A percentile compares a stretch with the other conserved stretches of the same genome.
Evolutionary conservation across 2,797 vertebrate genomes (phyloP).

Genomic region (Notamacropus eugenii): DNA sequence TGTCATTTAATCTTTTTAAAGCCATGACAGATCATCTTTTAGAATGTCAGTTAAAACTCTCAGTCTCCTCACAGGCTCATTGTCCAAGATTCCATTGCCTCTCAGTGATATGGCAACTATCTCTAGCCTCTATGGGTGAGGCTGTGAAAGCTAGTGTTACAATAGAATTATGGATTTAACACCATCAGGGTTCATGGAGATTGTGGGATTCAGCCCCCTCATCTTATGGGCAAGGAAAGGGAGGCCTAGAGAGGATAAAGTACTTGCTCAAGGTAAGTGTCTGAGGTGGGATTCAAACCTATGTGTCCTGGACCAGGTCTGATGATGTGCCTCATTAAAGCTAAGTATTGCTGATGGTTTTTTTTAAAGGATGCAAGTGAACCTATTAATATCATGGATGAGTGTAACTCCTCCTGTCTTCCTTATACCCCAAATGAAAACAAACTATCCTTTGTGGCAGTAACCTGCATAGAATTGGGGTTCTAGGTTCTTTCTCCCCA

Average conservation of each 20-base stretch:
- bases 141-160: background rate
- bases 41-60: background rate
- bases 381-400: background rate
- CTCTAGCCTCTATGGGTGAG: background rate
- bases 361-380: background rate
- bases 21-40: background rate
- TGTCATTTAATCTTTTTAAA: background rate
- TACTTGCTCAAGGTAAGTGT: background rate
- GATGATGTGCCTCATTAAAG: background rate
- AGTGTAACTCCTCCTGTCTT: background rate
- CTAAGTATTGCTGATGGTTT: background rate
- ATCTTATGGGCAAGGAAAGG: background rate
- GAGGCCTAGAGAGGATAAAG: background rate
- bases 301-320: background rate
- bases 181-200: background rate
- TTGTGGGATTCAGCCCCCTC: background rate
- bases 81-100: background rate
- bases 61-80: background rate
- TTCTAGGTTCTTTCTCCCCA: background rate
- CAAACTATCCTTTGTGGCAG: background rate
- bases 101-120: background rate
- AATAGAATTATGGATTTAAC: background rate
- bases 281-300: background rate
- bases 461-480: background rate
- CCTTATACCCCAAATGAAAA: background rate